Percentiles rank a stretch among this genome's conserved stretches.
Evolutionary conservation across 1,140 invertebrate species (phyloP).

Genomic region (Cyrtorhinus lividipennis): DNA sequence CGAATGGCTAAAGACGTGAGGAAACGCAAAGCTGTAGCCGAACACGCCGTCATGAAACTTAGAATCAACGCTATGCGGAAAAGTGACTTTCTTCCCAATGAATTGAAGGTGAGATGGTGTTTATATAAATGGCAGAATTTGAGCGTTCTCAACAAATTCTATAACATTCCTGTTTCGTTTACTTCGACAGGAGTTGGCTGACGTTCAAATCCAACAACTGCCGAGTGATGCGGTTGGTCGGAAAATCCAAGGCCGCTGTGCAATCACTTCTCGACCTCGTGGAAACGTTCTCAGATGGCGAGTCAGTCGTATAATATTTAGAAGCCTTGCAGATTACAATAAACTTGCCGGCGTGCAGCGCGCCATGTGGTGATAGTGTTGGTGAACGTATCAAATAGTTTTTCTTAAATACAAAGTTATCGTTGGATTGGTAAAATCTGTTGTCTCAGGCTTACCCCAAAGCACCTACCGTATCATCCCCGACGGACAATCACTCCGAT

Average conservation of each 20-base stretch:
- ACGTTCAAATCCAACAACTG: constrained; percentile 54
- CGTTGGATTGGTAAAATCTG: no score
- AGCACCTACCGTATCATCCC: no score
- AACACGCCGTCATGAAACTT: constrained; percentile 53
- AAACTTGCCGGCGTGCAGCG: constrained; percentile 72
- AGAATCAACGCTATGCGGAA: constrained; percentile 61
- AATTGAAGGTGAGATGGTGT: constrained; percentile 46
- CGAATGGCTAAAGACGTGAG: constrained; percentile 70
- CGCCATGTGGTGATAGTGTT: constrained; percentile 64
- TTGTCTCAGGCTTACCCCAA: no score
- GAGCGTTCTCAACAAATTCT: no score
- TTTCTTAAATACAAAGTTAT: no score
- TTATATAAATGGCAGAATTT: not conserved
- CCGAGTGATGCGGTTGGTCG: constrained; percentile 53
- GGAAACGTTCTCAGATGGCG: constrained; percentile 61
- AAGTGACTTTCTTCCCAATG: constrained; percentile 63
- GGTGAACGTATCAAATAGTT: no score
- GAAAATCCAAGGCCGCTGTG: constrained; percentile 55
- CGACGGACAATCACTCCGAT: no score
- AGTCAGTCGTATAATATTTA: constrained; percentile 74
- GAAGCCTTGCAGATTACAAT: constrained; percentile 80
- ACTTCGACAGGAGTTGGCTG: constrained; percentile 42
- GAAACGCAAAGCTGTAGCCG: constrained; percentile 49
- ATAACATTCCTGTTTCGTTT: constrained; percentile 20
- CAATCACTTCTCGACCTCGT: constrained; percentile 59